Conservation (phyloP, 2,797 vertebrate species). For the Rhinogobio ventralis region DNA sequence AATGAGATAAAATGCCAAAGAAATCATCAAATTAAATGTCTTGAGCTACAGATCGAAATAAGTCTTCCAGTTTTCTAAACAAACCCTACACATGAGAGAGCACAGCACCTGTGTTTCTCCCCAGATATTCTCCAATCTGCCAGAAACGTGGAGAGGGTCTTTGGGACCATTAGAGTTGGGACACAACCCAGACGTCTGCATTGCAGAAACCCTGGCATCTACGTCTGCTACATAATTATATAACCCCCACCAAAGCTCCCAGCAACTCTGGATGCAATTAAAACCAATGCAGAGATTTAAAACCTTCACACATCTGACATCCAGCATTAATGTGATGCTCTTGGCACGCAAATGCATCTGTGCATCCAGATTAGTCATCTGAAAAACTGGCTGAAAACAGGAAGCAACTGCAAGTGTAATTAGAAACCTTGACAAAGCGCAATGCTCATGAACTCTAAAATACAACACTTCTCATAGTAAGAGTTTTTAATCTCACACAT, state of each 20-base stretch:
- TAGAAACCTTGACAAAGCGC: conserved; percentile 42
- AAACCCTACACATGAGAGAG: neutral
- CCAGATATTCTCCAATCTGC: neutral
- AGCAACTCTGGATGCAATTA: conserved; percentile 53
- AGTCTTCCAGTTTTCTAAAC: neutral
- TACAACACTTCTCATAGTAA: neutral
- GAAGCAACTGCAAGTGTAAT: conserved; percentile 51
- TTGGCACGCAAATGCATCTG: conserved; percentile 40
- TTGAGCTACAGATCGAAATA: neutral
- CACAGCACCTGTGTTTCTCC: conserved; percentile 8
- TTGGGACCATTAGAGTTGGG: neutral
- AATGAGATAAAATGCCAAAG: neutral
- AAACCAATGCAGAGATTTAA: conserved; percentile 38
- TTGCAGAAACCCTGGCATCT: conserved; percentile 13
- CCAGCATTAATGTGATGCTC: conserved; percentile 25
- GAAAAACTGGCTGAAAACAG: conserved; percentile 37
- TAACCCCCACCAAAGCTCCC: conserved; percentile 21
- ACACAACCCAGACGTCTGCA: conserved; percentile 25
- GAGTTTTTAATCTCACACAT: neutral
- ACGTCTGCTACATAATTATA: conserved; percentile 32
- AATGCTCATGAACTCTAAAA: conserved; percentile 8
- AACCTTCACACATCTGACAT: conserved; percentile 39
- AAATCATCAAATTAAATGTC: neutral
- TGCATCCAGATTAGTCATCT: conserved; percentile 41
- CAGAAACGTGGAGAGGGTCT: neutral